Conservation (phyloP, 1,140 invertebrate species). For the Zaprionus lachaisei region DNA sequence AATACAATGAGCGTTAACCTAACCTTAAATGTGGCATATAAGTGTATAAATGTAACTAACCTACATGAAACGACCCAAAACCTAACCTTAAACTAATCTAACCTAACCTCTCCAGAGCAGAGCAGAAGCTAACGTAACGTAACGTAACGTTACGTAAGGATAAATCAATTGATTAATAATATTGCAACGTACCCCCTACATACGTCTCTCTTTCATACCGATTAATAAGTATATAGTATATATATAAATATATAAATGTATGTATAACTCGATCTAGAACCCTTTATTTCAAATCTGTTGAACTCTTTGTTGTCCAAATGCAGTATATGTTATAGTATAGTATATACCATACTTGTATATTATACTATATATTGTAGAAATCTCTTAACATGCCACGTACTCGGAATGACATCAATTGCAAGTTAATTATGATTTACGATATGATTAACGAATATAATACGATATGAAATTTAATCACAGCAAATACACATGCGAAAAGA, state of each 20-base stretch:
- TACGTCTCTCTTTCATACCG: conserved; percentile 66
- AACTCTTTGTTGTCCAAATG: conserved; percentile 40
- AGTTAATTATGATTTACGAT: conserved; percentile 44
- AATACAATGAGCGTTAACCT: conserved; percentile 20
- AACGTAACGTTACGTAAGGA: background rate
- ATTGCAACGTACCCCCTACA: conserved; percentile 72
- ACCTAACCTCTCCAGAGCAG: conserved; percentile 1
- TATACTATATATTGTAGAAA: conserved; percentile 16
- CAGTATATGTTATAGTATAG: conserved; percentile 11
- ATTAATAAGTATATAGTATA: conserved; percentile 22
- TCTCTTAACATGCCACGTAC: conserved; percentile 70
- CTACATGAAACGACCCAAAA: conserved; percentile 22
- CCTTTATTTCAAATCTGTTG: conserved; percentile 44
- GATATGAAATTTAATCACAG: conserved; percentile 32
- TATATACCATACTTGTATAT: conserved; percentile 9
- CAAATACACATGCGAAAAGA: conserved; percentile 5
- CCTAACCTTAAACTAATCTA: conserved; percentile 1
- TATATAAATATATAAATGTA: conserved; percentile 16
- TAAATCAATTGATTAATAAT: conserved; percentile 47
- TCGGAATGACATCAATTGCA: conserved; percentile 74
- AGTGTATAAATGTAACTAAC: conserved; percentile 69
- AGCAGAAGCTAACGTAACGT: conserved; percentile 31
- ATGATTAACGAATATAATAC: conserved; percentile 10
- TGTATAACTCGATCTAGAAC: conserved; percentile 36
- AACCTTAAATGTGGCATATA: conserved; percentile 38